phyloP scores from a whole-genome alignment of 2,113 vertebrate genomes.

The Strix uralensis region DNA sequence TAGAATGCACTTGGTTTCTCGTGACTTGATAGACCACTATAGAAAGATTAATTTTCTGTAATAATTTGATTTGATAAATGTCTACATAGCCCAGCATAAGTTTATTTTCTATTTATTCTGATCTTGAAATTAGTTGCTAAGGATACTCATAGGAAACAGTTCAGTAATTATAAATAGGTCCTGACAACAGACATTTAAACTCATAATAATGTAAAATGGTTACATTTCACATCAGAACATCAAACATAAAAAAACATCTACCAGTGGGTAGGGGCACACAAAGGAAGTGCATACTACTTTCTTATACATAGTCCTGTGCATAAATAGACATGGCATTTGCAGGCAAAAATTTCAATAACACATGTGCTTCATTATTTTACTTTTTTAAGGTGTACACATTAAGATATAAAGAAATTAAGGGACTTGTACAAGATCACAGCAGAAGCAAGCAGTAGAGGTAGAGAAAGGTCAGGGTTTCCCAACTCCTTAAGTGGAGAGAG shows the following conservation, averaged over 20 bases:
- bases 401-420: background rate
- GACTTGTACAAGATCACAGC: background rate
- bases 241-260: too few relatives aligned
- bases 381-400: background rate
- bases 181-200: constrained; percentile 31
- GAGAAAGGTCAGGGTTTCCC: background rate
- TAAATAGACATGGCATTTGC: background rate
- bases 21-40: background rate
- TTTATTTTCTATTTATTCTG: constrained; percentile 44
- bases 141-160: constrained; percentile 12
- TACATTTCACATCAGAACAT: background rate
- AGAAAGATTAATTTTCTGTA: constrained; percentile 44
- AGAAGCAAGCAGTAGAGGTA: background rate
- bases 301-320: background rate
- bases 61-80: constrained; percentile 56
- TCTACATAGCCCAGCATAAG: constrained; percentile 8
- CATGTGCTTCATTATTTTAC: background rate
- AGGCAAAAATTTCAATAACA: background rate
- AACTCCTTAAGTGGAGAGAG: background rate
- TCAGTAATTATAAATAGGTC: constrained; percentile 34
- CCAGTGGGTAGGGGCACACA: background rate
- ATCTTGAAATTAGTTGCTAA: constrained; percentile 53
- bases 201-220: constrained; percentile 10
- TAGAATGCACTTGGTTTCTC: background rate
- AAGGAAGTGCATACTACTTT: background rate